These are phyloP conservation scores for Onychomys leucogaster DNA, from an alignment of 2,797 vertebrate genomes.

Conservation along the genomic window DNA sequence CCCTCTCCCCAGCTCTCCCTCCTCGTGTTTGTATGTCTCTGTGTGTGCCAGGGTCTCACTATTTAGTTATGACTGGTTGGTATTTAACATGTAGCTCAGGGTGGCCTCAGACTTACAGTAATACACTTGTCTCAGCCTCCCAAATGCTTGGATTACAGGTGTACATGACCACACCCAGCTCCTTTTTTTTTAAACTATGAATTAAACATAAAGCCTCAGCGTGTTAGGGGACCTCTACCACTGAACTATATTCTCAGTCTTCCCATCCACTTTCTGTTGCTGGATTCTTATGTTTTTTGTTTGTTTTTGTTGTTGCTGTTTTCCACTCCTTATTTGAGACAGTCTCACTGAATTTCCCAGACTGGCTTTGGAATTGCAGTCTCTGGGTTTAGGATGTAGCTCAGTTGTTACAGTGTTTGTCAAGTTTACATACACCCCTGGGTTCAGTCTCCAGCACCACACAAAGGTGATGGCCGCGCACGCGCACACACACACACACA, in stretches of 20 bases:
- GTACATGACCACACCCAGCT: background rate
- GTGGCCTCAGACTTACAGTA: background rate
- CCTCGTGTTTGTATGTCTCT: background rate
- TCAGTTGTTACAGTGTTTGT: background rate
- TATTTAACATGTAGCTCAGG: background rate
- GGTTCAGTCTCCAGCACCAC: background rate
- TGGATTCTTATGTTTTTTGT: background rate
- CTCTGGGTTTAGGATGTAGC: background rate
- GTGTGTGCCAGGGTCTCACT: background rate
- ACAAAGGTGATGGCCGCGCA: background rate
- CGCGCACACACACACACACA: too few species aligned
- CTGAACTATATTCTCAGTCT: background rate
- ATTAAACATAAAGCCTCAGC: background rate
- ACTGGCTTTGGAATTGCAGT: background rate
- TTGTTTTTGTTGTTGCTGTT: background rate
- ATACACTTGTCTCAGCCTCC: background rate
- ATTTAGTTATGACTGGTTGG: background rate
- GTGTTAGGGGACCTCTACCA: background rate
- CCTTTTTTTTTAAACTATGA: background rate
- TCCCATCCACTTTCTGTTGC: background rate
- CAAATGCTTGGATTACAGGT: background rate
- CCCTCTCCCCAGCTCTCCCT: background rate
- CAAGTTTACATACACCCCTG: background rate
- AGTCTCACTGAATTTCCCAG: background rate
- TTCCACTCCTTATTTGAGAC: background rate